Conservation (phyloP, 2,888 invertebrate species). For the Ectobius pallidus region DNA sequence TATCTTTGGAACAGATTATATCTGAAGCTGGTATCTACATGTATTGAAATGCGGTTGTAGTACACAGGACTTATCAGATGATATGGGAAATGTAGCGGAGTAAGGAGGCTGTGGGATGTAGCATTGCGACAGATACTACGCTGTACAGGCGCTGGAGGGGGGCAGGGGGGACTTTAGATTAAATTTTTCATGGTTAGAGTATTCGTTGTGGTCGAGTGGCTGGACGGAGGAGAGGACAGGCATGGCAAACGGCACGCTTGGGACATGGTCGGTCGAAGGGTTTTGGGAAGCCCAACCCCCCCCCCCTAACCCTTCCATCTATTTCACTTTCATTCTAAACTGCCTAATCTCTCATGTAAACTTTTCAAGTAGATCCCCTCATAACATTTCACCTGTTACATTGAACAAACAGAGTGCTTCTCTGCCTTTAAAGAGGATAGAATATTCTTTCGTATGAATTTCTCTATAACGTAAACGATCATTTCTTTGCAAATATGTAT, state of each 20-base stretch:
- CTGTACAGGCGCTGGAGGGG: too few relatives aligned
- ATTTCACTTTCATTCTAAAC: background rate
- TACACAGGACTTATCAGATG: background rate
- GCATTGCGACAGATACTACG: background rate
- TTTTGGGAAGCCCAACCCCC: background rate
- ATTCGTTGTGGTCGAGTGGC: conserved; percentile 30
- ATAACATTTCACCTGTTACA: too few relatives aligned
- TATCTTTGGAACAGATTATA: background rate
- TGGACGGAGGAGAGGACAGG: conserved; percentile 14
- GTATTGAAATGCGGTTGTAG: background rate
- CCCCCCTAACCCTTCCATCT: too few relatives aligned
- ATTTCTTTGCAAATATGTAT: too few relatives aligned
- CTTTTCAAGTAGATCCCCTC: background rate
- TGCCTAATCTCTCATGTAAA: background rate
- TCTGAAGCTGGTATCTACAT: background rate
- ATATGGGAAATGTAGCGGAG: background rate
- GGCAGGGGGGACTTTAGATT: conserved; percentile 32
- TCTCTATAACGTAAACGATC: too few relatives aligned
- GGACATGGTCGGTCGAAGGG: conserved; percentile 4
- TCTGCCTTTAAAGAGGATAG: too few relatives aligned
- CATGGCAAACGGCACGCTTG: conserved; percentile 19
- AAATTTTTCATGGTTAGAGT: conserved; percentile 35
- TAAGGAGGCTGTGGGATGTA: background rate
- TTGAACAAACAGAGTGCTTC: too few relatives aligned
- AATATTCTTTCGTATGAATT: too few relatives aligned